phyloP scores from a whole-genome alignment of 2,113 vertebrate species.

The Ceyx margarethae region DNA sequence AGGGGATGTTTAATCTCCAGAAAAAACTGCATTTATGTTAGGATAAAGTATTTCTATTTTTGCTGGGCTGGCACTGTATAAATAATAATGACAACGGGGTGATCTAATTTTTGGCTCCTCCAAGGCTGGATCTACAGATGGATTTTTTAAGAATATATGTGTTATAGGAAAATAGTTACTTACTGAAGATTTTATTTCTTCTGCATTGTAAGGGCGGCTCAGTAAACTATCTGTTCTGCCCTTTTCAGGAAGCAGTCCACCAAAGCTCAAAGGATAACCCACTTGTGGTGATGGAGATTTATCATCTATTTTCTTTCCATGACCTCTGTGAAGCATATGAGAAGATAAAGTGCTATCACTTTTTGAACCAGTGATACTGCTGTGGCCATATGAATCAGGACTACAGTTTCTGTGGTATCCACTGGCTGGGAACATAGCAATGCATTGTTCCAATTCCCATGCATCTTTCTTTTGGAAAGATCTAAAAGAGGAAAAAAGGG shows the following conservation, averaged over 20 bases:
- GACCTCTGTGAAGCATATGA: neutral
- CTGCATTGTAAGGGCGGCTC: neutral
- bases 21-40: neutral
- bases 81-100: neutral
- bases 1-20: conserved; percentile 1
- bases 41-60: neutral
- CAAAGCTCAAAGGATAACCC: neutral
- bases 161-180: conserved; percentile 39
- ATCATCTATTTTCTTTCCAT: neutral
- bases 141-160: neutral
- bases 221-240: neutral
- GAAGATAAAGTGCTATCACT: neutral
- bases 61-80: neutral
- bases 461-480: neutral
- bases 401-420: neutral
- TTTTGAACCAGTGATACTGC: neutral
- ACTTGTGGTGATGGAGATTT: neutral
- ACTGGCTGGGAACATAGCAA: neutral
- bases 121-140: neutral
- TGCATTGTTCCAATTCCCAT: neutral
- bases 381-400: neutral
- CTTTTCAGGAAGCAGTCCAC: neutral
- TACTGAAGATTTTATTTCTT: conserved; percentile 61
- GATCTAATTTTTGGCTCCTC: neutral
- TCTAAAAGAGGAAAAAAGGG: conserved; percentile 28